Percentiles rank a stretch among this genome's conserved stretches.
These are phyloP conservation scores for Drosophila mayri DNA, from an alignment of 1,140 invertebrate genomes.

Conservation along the genomic window DNA sequence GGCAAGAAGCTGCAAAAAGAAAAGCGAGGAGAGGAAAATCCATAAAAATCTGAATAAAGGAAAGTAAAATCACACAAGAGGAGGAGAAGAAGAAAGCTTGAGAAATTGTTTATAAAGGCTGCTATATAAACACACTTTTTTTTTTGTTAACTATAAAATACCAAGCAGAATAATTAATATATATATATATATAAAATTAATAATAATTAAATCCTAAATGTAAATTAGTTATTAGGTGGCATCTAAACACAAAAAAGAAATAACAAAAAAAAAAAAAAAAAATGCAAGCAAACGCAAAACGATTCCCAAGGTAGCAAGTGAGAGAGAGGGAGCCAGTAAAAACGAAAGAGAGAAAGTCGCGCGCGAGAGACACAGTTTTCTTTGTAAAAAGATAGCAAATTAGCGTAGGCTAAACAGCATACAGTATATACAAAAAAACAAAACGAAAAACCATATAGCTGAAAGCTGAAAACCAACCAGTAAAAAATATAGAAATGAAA, in stretches of 20 bases:
- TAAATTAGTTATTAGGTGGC: conserved; percentile 72
- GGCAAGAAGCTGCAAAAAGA: conserved; percentile 16
- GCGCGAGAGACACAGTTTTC: conserved; percentile 28
- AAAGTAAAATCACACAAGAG: conserved; percentile 5
- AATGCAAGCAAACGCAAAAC: conserved; percentile 33
- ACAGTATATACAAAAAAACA: conserved; percentile 20
- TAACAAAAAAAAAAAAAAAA: conserved; percentile 18
- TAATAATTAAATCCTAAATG: conserved; percentile 64
- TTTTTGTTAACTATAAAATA: conserved; percentile 75
- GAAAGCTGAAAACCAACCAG: conserved; percentile 11
- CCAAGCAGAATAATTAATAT: conserved; percentile 68
- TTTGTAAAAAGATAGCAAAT: conserved; percentile 46
- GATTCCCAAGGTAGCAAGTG: conserved; percentile 30
- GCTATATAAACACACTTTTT: conserved; percentile 62
- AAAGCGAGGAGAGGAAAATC: not conserved
- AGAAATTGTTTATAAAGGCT: conserved; percentile 75
- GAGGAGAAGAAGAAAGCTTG: conserved; percentile 13
- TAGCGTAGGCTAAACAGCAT: conserved; percentile 30
- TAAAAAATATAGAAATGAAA: conserved; percentile 3
- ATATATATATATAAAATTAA: conserved; percentile 36
- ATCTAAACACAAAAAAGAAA: conserved; percentile 26
- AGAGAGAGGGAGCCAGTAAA: not conserved
- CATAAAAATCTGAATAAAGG: not conserved
- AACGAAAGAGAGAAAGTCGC: not conserved
- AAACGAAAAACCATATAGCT: not conserved